Evolutionary conservation across 2,797 vertebrate species (phyloP), one percentile per base, ranked within the genome.

Genomic region (Tiaroga cobitis): DNA sequence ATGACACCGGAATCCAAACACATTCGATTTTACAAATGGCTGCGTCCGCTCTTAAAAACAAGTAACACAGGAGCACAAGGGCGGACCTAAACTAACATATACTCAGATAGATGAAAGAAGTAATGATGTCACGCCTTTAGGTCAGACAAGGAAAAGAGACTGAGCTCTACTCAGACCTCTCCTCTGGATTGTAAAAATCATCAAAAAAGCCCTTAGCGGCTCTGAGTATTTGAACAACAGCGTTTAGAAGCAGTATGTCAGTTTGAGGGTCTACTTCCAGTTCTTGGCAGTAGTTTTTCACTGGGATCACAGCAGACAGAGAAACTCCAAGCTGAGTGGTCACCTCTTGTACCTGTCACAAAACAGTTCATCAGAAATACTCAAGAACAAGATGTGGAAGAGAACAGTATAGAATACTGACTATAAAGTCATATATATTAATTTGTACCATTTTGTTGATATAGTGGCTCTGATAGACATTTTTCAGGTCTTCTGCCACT

Each of bases 271-370:
- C 92, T 89, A 95, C 91, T 32, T 94, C 92, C 90, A 96, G 83
- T 86, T 93, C 94, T 41, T 90, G 89, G 32, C 89, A 92, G 90
- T 95, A 95, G 91, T 94, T 96, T 92, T 95, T 95, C 91, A 96
- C 92, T 9, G 95, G 95, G 49, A 96, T 61, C 78, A 96, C 91
- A 70, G 91, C 93, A 87, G 87, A 90, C 90, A 95, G 77, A 43
- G 94, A 94, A 88, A 96, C 93, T 37, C 95, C 94, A 88, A 96
- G 90, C 73, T 65, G 87, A 76, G 89, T 85, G 43, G 91, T 94
- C 89, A 94, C 80, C 90, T 96, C 90, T 51, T 86, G 86, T 43
- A 94, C 92, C 95, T 96, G 91, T 80, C 88, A 81, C 81, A 91
- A 68, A 21, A 68, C 18, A 80, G n/a, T 26, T 34, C 1, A 18